Evolutionary conservation across 2,113 vertebrate genomes (phyloP), one percentile per base, ranked within the genome.

Genomic region (Manacus vitellinus): DNA sequence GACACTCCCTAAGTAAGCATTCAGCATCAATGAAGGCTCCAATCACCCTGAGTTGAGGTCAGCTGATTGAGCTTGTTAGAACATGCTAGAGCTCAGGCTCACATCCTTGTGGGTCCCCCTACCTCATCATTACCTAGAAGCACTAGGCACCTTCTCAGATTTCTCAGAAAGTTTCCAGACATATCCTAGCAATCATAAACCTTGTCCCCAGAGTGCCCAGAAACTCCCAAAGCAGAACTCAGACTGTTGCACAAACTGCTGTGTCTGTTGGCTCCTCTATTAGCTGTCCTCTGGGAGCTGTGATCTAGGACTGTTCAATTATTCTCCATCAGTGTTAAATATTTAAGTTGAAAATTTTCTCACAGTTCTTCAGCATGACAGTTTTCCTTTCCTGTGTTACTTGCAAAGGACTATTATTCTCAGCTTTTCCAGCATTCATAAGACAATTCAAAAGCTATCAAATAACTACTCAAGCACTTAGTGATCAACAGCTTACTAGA

Each of bases 81-180:
- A 70, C 18, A 12, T 31, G 23, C 28, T 83, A 44, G 27, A 90
- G 23, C 13, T 65, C 54, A 74, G 49, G 27, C 17, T 67, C 33
- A 46, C 25, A 33, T 1, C 11, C 0, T 0, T 30, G 13, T 19
- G n/a, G 16, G 3, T 51, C 1, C 10, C 16, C 23, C 7, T 37
- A 16, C 3, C 15, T 72, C 24, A 67, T 20, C 9, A 4, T 41
- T n/a, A 35, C 6, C 22, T 13, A 14, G 16, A 24, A 63, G 30
- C 47, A 47, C n/a, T 14, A 43, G 23, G 5, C 8, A n/a, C 6
- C 2, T 20, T 47, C 27, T 66, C 11, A 43, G 13, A 14, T 63
- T 52, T 20, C 47, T 58, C 43, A 37, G 21, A 47, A 47, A 56
- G 43, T 58, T 81, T 67, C 33, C 33, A 81, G 33, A 13, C 21